Evolutionary conservation across 2,797 vertebrate genomes (phyloP).

Genomic region (Darevskia nairensis): DNA sequence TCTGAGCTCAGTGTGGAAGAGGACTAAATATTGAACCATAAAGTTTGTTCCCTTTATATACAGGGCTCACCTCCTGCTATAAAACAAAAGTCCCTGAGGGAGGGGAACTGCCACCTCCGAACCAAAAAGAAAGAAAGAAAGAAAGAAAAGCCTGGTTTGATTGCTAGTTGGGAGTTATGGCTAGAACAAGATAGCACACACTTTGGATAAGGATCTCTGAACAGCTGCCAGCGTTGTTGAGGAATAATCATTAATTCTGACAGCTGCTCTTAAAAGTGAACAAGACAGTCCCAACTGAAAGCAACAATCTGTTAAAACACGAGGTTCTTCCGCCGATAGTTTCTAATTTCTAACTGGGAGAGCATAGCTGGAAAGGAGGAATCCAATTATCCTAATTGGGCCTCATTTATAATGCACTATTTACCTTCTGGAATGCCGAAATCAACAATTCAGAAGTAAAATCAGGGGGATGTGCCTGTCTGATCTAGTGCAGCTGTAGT

Average conservation of each 20-base stretch:
- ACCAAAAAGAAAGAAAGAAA: background rate
- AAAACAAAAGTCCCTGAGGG: background rate
- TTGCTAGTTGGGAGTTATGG: accelerated
- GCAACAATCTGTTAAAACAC: background rate
- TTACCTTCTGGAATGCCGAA: slow-evolving; percentile 1
- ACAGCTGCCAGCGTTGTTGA: accelerated
- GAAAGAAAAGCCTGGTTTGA: background rate
- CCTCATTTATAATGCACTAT: slow-evolving; percentile 10
- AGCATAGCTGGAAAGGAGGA: background rate
- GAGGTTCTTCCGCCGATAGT: accelerated
- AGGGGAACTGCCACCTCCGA: background rate
- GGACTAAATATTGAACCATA: background rate
- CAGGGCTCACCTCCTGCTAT: background rate
- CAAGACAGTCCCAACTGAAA: background rate
- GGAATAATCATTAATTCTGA: background rate
- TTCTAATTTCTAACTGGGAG: background rate
- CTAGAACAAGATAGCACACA: background rate
- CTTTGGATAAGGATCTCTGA: background rate
- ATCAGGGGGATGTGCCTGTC: background rate
- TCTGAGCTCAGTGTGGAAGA: background rate
- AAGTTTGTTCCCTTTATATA: background rate
- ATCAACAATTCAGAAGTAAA: background rate
- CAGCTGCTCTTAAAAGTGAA: background rate
- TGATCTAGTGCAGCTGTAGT: background rate
- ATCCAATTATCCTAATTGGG: slow-evolving; percentile 20